Evolutionary conservation across 2,888 invertebrate genomes (phyloP).

Genomic region (Myopa testacea): DNA sequence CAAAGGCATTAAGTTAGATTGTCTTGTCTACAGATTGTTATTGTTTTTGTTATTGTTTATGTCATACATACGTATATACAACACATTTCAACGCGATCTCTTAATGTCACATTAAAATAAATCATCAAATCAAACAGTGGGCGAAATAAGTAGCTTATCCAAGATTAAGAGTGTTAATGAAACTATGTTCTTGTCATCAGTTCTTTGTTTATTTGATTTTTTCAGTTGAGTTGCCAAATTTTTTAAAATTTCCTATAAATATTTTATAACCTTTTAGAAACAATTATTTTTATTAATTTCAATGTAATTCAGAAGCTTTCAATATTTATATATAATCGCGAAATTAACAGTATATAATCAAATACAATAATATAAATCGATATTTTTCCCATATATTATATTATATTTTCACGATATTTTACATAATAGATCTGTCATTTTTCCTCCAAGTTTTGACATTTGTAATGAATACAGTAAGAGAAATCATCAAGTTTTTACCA

Average conservation of each 20-base stretch:
- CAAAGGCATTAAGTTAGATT: background rate
- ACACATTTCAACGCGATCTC: conserved; percentile 19
- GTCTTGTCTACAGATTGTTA: background rate
- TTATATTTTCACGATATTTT: no score
- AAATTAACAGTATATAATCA: no score
- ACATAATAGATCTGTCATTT: no score
- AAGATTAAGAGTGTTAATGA: no score
- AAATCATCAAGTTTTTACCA: background rate
- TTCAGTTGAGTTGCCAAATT: background rate
- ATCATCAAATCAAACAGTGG: conserved; percentile 19
- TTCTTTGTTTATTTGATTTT: background rate
- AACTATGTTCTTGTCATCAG: background rate
- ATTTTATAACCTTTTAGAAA: no score
- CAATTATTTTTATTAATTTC: no score
- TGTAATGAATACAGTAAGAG: background rate
- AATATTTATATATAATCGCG: no score
- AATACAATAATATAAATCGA: no score
- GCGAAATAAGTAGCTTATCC: background rate
- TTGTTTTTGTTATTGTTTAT: background rate
- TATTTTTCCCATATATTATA: no score
- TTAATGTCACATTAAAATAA: conserved; percentile 23
- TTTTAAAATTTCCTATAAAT: no score
- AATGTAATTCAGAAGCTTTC: no score
- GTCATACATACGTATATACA: background rate
- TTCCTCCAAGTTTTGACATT: no score